These are phyloP conservation scores for Brachionus angularis DNA, from an alignment of 1,140 invertebrate species.

Conservation along the genomic window DNA sequence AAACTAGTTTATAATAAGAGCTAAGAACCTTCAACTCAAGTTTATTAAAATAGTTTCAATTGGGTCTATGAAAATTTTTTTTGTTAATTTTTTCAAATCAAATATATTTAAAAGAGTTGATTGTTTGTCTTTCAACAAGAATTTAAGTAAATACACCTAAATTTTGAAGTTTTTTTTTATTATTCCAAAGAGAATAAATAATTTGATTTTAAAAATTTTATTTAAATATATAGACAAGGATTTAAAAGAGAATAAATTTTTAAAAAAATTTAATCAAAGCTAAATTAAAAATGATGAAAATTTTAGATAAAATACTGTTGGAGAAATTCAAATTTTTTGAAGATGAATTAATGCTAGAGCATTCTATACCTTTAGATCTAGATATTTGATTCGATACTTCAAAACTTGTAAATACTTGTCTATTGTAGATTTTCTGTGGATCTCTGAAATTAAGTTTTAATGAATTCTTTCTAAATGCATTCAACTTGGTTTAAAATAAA, in stretches of 20 bases:
- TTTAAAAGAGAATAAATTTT: too few species aligned
- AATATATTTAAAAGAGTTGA: too few species aligned
- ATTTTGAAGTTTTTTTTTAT: not conserved
- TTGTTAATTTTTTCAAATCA: not conserved
- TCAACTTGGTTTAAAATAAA: slow-evolving; percentile 8
- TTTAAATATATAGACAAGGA: too few species aligned
- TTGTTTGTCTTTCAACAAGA: too few species aligned
- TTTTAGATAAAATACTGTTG: too few species aligned
- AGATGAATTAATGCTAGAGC: not conserved
- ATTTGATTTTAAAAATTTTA: too few species aligned
- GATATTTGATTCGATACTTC: not conserved
- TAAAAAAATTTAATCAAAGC: too few species aligned
- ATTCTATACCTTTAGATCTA: not conserved
- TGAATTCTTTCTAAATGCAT: not conserved
- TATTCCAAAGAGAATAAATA: too few species aligned
- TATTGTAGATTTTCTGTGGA: slow-evolving; percentile 34
- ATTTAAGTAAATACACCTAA: too few species aligned
- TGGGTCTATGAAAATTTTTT: slow-evolving; percentile 36
- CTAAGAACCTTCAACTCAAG: slow-evolving; percentile 22
- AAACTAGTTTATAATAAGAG: slow-evolving; percentile 28
- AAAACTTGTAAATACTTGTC: slow-evolving; percentile 11
- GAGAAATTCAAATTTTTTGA: too few species aligned
- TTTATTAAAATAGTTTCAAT: not conserved
- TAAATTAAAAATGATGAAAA: too few species aligned
- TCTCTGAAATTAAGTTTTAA: slow-evolving; percentile 36